These are phyloP conservation scores for Ranitomeya variabilis DNA, from an alignment of 2,113 vertebrate genomes.

Conservation along the genomic window DNA sequence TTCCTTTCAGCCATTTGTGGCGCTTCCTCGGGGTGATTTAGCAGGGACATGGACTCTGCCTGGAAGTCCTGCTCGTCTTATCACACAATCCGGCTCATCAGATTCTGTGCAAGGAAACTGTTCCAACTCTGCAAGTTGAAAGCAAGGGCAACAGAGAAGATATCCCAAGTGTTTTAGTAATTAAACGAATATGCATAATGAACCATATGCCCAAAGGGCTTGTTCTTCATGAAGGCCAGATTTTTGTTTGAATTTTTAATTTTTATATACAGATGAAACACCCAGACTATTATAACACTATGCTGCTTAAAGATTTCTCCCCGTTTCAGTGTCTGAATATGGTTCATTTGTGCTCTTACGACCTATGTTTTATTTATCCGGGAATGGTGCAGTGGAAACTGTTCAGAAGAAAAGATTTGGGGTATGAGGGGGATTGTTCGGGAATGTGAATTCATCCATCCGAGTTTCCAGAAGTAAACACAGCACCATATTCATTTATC, in stretches of 20 bases:
- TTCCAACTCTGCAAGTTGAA: constrained; percentile 81
- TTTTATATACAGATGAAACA: constrained; percentile 84
- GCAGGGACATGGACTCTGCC: constrained; percentile 47
- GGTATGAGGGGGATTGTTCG: background rate
- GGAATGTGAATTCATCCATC: constrained; percentile 8
- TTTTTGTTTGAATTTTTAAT: constrained; percentile 88
- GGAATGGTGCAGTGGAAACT: constrained; percentile 5
- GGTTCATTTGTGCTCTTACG: constrained; percentile 18
- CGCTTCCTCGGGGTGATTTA: background rate
- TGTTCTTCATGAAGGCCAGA: constrained; percentile 82
- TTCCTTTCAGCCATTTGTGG: background rate
- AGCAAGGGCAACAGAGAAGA: constrained; percentile 76
- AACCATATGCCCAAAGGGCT: constrained; percentile 86
- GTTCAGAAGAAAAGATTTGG: background rate
- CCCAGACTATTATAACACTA: constrained; percentile 71
- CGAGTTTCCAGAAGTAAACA: background rate
- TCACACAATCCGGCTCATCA: constrained; percentile 68
- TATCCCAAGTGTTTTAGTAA: constrained; percentile 84
- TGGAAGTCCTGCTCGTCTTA: constrained; percentile 63
- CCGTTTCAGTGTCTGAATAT: constrained; percentile 36
- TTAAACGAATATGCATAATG: constrained; percentile 87
- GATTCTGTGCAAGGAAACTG: constrained; percentile 68
- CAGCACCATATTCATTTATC: background rate
- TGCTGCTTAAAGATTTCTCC: constrained; percentile 51
- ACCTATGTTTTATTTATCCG: constrained; percentile 41